These are phyloP conservation scores for Gymnothorax javanicus DNA, from an alignment of 2,797 vertebrate species.

Conservation along the genomic window DNA sequence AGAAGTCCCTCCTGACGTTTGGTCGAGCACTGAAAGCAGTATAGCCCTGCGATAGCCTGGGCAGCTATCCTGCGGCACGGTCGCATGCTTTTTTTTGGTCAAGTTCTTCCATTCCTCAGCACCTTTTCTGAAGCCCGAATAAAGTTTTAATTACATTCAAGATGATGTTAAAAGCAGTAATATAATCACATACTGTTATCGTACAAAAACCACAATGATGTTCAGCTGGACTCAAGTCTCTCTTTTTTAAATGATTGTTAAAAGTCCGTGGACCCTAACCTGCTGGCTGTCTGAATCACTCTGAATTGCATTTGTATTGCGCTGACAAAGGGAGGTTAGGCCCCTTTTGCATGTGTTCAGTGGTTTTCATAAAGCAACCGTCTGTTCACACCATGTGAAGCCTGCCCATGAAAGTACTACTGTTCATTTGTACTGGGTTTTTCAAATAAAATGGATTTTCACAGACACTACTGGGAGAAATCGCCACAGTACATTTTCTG, in stretches of 20 bases:
- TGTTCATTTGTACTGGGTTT: constrained; percentile 18
- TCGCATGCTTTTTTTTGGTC: neutral
- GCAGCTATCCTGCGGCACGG: neutral
- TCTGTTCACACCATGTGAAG: constrained; percentile 51
- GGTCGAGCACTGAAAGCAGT: constrained; percentile 37
- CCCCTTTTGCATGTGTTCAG: constrained; percentile 32
- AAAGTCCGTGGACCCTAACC: constrained; percentile 14
- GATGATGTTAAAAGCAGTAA: neutral
- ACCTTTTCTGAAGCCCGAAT: neutral
- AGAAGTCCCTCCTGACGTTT: constrained; percentile 34
- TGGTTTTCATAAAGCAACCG: constrained; percentile 41
- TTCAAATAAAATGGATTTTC: neutral
- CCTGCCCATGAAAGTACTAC: constrained; percentile 50
- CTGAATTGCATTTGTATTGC: neutral
- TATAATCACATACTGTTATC: neutral
- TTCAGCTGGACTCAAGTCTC: constrained; percentile 15
- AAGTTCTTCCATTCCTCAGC: neutral
- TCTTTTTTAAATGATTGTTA: neutral
- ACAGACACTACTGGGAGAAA: neutral
- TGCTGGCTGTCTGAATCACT: constrained; percentile 29
- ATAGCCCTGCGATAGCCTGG: neutral
- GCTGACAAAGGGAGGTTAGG: constrained; percentile 23
- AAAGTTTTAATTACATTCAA: neutral
- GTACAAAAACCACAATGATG: constrained; percentile 2
- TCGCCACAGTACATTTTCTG: constrained; percentile 36